Evolutionary conservation across 2,888 invertebrate species (phyloP).

Genomic region (Auanema freiburgensis): DNA sequence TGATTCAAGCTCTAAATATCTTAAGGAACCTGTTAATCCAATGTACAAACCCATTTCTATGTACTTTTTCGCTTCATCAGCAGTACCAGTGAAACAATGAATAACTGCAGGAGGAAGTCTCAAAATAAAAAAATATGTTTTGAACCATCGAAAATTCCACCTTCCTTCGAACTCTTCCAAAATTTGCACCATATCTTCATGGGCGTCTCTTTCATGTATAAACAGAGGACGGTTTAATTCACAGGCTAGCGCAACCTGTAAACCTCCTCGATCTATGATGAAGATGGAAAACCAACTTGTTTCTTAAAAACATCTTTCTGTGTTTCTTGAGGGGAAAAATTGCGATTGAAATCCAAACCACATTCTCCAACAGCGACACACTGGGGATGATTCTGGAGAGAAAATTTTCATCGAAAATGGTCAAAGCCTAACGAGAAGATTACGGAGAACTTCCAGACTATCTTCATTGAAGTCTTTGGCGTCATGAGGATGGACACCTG

Average conservation of each 20-base stretch:
- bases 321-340: conserved; percentile 85
- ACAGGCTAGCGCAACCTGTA: conserved; percentile 80
- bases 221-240: conserved; percentile 83
- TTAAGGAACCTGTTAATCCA: conserved; percentile 75
- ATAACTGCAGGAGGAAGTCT: conserved; percentile 80
- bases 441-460: conserved; percentile 22
- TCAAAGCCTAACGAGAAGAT: conserved; percentile 24
- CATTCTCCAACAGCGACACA: conserved; percentile 93
- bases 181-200: conserved; percentile 81
- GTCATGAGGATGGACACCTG: conserved; percentile 62
- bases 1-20: conserved; percentile 4
- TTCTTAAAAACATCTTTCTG: conserved; percentile 85
- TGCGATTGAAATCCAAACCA: conserved; percentile 88
- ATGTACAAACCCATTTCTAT: conserved; percentile 83
- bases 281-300: conserved; percentile 60
- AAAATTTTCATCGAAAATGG: too few species aligned
- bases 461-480: conserved; percentile 53
- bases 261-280: conserved; percentile 10
- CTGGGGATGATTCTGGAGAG: conserved; percentile 74
- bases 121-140: neutral
- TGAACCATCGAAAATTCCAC: conserved; percentile 6
- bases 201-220: conserved; percentile 88
- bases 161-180: conserved; percentile 63
- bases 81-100: conserved; percentile 87
- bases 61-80: conserved; percentile 81